A percentile compares a stretch with the other conserved stretches of the same genome.
These are phyloP conservation scores for Holothuria glaberrima DNA, from an alignment of 35 echinoderm and acorn worm species.

Conservation along the genomic window DNA sequence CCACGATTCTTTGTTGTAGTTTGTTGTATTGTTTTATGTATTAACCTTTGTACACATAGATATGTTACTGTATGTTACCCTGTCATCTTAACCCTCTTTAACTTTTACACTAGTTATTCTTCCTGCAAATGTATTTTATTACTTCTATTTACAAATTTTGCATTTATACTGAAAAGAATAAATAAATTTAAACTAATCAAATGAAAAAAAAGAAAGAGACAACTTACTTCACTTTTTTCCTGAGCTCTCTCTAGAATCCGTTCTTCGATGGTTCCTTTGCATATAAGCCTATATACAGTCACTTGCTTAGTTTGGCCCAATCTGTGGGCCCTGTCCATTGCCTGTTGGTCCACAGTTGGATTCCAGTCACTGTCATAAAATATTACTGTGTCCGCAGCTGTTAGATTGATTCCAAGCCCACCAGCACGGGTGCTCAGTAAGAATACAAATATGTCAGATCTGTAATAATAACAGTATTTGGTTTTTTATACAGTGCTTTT, in stretches of 20 bases:
- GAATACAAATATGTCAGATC: slow-evolving; percentile 99
- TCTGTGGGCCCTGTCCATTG: slow-evolving; percentile 96
- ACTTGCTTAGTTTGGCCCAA: slow-evolving; percentile 98
- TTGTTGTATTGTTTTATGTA: too few relatives aligned
- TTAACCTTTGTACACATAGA: too few relatives aligned
- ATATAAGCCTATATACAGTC: slow-evolving; percentile 96
- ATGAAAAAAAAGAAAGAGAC: not conserved
- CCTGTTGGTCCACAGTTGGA: slow-evolving; percentile 98
- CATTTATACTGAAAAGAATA: too few relatives aligned
- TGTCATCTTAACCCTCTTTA: too few relatives aligned
- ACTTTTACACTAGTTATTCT: too few relatives aligned
- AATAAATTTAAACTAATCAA: too few relatives aligned
- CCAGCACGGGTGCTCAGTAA: slow-evolving; percentile 95
- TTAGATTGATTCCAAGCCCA: slow-evolving; percentile 96
- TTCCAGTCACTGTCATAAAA: slow-evolving; percentile 99
- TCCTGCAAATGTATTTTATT: too few relatives aligned
- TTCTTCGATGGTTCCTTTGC: slow-evolving; percentile 98
- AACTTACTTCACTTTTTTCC: slow-evolving; percentile 97
- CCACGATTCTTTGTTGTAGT: too few relatives aligned
- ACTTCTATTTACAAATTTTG: too few relatives aligned
- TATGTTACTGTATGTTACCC: too few relatives aligned
- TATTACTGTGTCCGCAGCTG: slow-evolving; percentile 94
- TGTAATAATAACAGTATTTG: slow-evolving; percentile 2
- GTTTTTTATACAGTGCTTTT: too few relatives aligned
- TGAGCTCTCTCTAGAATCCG: slow-evolving; percentile 89